Conservation (phyloP, 2,888 invertebrate species). For the Synergus itoensis region DNA sequence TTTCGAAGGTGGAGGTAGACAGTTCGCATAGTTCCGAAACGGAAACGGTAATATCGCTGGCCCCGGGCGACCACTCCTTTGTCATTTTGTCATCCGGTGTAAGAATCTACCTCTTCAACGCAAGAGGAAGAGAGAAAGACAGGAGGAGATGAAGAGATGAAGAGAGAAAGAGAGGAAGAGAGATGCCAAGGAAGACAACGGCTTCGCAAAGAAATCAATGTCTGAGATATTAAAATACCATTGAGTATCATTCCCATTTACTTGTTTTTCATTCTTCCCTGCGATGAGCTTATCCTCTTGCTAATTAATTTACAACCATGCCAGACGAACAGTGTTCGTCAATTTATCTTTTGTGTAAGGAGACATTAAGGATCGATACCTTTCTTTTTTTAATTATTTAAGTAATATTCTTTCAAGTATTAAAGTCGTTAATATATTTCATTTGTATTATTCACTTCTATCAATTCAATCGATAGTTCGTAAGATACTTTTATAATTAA, state of each 20-base stretch:
- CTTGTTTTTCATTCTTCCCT: not conserved
- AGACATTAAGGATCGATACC: not conserved
- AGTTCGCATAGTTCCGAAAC: conserved; percentile 75
- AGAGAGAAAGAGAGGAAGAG: conserved; percentile 43
- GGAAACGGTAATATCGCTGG: conserved; percentile 76
- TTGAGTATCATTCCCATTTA: not conserved
- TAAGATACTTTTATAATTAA: too few species aligned
- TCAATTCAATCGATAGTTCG: too few species aligned
- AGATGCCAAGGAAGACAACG: conserved; percentile 3
- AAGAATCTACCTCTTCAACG: conserved; percentile 53
- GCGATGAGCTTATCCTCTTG: not conserved
- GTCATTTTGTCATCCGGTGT: conserved; percentile 75
- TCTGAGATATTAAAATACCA: conserved; percentile 61
- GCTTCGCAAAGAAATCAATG: conserved; percentile 54
- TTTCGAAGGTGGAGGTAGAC: conserved; percentile 60
- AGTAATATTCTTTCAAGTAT: not conserved
- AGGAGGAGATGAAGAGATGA: conserved; percentile 34
- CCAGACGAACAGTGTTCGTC: too few species aligned
- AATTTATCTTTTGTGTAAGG: not conserved
- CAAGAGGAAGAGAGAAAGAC: conserved; percentile 42
- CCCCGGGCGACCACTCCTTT: conserved; percentile 74
- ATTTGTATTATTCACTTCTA: too few species aligned
- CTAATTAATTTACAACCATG: conserved; percentile 7
- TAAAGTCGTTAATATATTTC: too few species aligned
- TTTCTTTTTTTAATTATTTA: not conserved